A percentile compares a stretch with the other conserved stretches of the same genome.
Evolutionary conservation across 2,113 vertebrate species (phyloP).

Genomic region (Colinus virginianus): DNA sequence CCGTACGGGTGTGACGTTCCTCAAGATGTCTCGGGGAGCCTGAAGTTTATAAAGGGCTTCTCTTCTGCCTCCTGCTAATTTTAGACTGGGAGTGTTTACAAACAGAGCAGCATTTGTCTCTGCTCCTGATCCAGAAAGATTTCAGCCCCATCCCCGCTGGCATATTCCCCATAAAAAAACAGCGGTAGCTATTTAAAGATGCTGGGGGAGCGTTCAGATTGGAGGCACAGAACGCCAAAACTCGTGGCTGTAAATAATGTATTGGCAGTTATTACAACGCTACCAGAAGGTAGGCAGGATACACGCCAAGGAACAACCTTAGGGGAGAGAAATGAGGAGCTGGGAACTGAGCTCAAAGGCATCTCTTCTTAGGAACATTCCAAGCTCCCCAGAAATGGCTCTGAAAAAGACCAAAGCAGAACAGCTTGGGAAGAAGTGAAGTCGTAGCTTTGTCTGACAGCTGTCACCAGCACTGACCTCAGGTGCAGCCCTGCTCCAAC

Average conservation of each 20-base stretch:
- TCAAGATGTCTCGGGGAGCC: conserved; percentile 49
- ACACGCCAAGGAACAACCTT: neutral
- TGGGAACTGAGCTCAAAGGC: neutral
- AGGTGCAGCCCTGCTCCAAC: neutral
- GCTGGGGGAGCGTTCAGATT: neutral
- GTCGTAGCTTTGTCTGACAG: neutral
- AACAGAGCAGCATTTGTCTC: conserved; percentile 58
- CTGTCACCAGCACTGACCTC: neutral
- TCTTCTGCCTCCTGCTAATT: conserved; percentile 55
- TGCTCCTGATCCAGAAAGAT: conserved; percentile 25
- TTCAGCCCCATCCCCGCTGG: conserved; percentile 20
- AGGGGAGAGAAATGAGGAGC: neutral
- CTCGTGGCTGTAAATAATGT: neutral
- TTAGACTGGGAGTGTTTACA: conserved; percentile 74
- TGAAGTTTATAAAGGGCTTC: conserved; percentile 49
- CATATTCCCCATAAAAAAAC: conserved; percentile 13
- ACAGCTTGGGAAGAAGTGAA: neutral
- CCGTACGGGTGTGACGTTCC: conserved; percentile 3
- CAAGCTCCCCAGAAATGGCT: neutral
- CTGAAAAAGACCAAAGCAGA: neutral
- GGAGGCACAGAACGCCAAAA: neutral
- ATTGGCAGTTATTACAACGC: neutral
- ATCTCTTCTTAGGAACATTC: neutral
- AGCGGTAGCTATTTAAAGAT: neutral
- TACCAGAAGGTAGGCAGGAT: neutral